phyloP scores from a whole-genome alignment of 2,113 vertebrate genomes.

The Drymodes brunneopygia region DNA sequence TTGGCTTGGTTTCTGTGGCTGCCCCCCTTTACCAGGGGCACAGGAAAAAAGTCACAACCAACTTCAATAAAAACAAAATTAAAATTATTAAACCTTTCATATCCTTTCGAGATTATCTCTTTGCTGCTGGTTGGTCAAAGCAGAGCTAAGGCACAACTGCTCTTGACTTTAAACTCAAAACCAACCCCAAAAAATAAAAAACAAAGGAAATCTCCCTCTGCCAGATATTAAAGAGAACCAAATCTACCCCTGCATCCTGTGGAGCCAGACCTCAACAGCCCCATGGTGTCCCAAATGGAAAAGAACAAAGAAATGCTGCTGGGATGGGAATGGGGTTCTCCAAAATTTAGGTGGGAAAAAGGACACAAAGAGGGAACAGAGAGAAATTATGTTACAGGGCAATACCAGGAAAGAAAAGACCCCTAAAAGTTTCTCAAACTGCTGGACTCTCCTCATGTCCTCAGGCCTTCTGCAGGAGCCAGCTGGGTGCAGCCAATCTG shows the following conservation, averaged over 20 bases:
- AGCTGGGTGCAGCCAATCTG: background rate
- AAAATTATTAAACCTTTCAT: conserved; percentile 72
- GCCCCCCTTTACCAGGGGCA: conserved; percentile 1
- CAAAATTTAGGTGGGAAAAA: background rate
- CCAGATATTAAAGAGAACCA: conserved; percentile 56
- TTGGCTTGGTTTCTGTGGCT: conserved; percentile 11
- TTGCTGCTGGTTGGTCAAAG: conserved; percentile 51
- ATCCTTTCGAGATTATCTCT: conserved; percentile 71
- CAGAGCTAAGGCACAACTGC: conserved; percentile 14
- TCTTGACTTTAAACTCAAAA: conserved; percentile 6
- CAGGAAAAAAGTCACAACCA: conserved; percentile 36
- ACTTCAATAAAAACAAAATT: conserved; percentile 77
- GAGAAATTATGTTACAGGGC: background rate
- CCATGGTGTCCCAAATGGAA: background rate
- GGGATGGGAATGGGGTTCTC: accelerated
- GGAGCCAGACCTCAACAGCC: background rate
- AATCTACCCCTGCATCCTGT: conserved; percentile 12
- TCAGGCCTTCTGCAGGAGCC: background rate
- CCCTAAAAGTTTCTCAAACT: background rate
- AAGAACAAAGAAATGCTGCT: background rate
- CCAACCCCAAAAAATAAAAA: background rate
- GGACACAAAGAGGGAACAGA: accelerated
- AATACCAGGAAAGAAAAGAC: background rate
- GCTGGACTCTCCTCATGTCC: accelerated
- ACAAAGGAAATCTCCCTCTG: conserved; percentile 10